These are phyloP conservation scores for Nycticorax nycticorax DNA, from an alignment of 2,113 vertebrate genomes.

Conservation along the genomic window DNA sequence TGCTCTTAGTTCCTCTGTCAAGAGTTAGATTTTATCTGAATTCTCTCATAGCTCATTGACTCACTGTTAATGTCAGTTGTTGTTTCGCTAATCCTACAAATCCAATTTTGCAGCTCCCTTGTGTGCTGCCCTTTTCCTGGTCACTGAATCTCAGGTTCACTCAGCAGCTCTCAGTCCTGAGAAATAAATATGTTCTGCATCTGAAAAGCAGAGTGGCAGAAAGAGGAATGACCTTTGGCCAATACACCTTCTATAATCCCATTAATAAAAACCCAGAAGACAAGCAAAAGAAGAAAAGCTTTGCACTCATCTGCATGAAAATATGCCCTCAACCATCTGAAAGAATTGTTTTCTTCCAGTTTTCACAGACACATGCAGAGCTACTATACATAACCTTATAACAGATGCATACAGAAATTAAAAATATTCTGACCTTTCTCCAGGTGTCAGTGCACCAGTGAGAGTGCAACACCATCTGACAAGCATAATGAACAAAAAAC, in stretches of 20 bases:
- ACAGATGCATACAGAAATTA: neutral
- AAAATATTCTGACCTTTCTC: neutral
- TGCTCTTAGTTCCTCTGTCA: neutral
- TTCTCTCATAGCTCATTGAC: neutral
- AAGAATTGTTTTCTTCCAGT: neutral
- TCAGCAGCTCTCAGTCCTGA: neutral
- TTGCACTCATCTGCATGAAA: neutral
- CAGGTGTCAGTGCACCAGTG: neutral
- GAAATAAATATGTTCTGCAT: neutral
- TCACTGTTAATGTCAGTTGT: neutral
- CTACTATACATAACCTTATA: neutral
- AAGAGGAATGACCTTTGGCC: neutral
- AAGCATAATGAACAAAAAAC: neutral
- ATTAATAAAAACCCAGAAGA: neutral
- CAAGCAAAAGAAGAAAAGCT: neutral
- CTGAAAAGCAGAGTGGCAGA: neutral
- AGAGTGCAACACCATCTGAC: neutral
- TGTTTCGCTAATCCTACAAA: neutral
- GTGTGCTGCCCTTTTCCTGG: neutral
- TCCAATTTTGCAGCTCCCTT: neutral
- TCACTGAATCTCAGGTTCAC: neutral
- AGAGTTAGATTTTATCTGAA: neutral
- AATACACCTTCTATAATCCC: neutral
- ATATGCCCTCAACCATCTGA: neutral
- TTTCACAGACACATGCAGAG: neutral